Percentiles rank a stretch among this genome's conserved stretches.
Evolutionary conservation across 2,113 vertebrate genomes (phyloP).

Genomic region (Chionomys nivalis): DNA sequence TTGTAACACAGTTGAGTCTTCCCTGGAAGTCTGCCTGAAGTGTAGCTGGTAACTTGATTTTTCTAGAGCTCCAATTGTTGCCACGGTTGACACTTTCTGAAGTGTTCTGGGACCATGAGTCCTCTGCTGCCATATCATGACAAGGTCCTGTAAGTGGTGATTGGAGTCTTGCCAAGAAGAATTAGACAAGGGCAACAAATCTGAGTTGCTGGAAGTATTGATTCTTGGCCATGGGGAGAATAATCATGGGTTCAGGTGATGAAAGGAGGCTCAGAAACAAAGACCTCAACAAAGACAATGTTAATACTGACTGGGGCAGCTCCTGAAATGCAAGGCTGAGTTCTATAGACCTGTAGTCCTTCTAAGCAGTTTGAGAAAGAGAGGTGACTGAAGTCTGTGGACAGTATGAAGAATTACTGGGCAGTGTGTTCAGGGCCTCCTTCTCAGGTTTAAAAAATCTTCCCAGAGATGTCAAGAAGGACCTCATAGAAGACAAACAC

Average conservation of each 20-base stretch:
- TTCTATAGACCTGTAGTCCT: constrained; percentile 86
- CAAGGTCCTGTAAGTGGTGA: constrained; percentile 87
- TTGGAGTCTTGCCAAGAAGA: not conserved
- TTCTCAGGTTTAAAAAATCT: constrained; percentile 89
- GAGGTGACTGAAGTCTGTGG: constrained; percentile 87
- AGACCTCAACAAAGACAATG: not conserved
- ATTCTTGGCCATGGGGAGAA: not conserved
- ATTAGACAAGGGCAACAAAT: not conserved
- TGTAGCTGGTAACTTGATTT: constrained; percentile 84
- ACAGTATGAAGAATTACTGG: constrained; percentile 90
- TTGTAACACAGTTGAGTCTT: constrained; percentile 66
- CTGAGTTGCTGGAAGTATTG: not conserved
- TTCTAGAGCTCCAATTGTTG: constrained; percentile 79
- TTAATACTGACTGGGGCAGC: not conserved
- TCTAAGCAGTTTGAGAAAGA: constrained; percentile 92
- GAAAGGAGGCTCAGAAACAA: constrained; percentile 58
- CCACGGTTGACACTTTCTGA: constrained; percentile 70
- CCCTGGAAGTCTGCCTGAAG: constrained; percentile 50
- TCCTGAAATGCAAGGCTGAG: constrained; percentile 88
- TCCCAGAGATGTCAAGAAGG: constrained; percentile 89
- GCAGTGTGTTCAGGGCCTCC: constrained; percentile 87
- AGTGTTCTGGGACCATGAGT: not conserved
- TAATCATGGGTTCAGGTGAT: not conserved
- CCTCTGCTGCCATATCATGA: constrained; percentile 85
- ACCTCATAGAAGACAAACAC: constrained; percentile 91